Base-by-base conservation (phyloP, 2,888 invertebrate genomes). In the Scaptomyza reducta region DNA sequence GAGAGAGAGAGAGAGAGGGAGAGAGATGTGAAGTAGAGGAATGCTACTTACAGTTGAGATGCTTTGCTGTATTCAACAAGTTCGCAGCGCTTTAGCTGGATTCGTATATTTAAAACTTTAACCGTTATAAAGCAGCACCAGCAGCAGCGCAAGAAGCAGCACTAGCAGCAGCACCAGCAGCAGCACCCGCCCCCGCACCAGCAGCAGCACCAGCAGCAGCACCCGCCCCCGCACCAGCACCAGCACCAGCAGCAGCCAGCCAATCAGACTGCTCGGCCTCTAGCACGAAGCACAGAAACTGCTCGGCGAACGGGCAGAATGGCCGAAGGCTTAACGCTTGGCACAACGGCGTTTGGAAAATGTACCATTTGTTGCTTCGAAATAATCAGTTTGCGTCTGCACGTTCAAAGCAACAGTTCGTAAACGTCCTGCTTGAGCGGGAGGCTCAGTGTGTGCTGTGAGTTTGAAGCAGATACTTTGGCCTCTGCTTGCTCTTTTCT, bases 321-420 rank as follows among this genome's bases (percentile, higher is more conserved):
- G 2, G 47, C 47, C 47, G 49, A 49, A 49, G n/a, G 49, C 33
- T 22, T 10, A 2, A 9, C 10, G 31, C 31, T 31, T 10, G 31
- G 31, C 16, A 38, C 0, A 27, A n/a, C 31, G 31, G 3, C 31
- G 31, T 33, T 47, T 18, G 5, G 6, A n/a, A 14, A n/a, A 33
- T 22, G 2, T n/a, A 45, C 50, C 18, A 61, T 44, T 35, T 22
- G 14, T 18, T 31, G 27, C 35, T 40, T 22, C 18, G 31, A 31
- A 1, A 31, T 6, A 47, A 40, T 70, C 67, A 82, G 86, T 82
- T 63, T 64, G 69, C 73, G 75, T 46, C 73, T 57, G 70, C 58
- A 55, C 69, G 70, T 69, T 47, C 47, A 22, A 67, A 58, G 56
- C 57, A 68, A 53, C 73, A 77, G 81, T 82, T 73, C 64, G 86